Conservation (phyloP, 2,888 invertebrate species). For the Biston betularia region DNA sequence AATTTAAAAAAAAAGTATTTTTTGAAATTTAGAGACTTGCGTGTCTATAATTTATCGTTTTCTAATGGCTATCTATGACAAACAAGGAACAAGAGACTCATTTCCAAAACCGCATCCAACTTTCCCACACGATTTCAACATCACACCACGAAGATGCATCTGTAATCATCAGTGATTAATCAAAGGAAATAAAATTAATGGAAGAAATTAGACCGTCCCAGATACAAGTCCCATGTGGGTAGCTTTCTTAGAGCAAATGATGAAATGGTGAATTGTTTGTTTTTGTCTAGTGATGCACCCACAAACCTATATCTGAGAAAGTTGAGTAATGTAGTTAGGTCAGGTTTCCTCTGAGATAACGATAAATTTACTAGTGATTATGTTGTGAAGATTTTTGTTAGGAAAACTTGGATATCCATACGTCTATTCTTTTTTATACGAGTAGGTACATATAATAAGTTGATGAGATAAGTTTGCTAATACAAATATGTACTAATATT, state of each 20-base stretch:
- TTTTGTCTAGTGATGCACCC: conserved; percentile 19
- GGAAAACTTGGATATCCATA: too few species aligned
- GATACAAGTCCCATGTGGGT: conserved; percentile 33
- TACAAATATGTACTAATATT: too few species aligned
- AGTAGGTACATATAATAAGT: too few species aligned
- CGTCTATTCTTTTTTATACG: too few species aligned
- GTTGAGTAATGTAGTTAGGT: conserved; percentile 19
- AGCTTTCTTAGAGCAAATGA: conserved; percentile 27
- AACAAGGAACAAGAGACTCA: background rate
- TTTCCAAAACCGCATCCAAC: conserved; percentile 14
- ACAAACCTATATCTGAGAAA: conserved; percentile 23
- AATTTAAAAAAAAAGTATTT: too few species aligned
- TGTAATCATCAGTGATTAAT: conserved; percentile 38
- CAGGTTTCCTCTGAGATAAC: background rate
- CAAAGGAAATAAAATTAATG: conserved; percentile 39
- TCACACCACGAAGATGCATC: conserved; percentile 27
- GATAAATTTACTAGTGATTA: background rate
- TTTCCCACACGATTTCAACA: conserved; percentile 33
- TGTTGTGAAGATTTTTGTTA: background rate
- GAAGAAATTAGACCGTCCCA: conserved; percentile 36
- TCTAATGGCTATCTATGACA: background rate
- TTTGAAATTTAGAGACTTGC: too few species aligned
- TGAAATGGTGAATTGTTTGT: conserved; percentile 31
- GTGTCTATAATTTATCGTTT: background rate
- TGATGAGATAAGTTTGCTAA: too few species aligned